phyloP scores from a whole-genome alignment of 2,888 invertebrate species.

The Agrilus biguttatus region DNA sequence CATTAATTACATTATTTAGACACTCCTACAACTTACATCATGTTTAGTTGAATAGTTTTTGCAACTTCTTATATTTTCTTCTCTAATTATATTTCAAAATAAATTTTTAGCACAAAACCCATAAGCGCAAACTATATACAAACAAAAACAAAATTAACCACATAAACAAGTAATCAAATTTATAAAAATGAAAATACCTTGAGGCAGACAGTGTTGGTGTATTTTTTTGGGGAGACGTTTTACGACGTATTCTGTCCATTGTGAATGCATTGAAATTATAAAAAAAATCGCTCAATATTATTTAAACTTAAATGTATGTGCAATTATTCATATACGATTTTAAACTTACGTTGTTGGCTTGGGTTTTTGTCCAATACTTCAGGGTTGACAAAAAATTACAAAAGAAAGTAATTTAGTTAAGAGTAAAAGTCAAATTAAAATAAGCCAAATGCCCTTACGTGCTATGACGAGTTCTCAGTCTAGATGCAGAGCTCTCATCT shows the following conservation, averaged over 20 bases:
- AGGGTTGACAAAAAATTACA: slow-evolving; percentile 12
- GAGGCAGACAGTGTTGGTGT: slow-evolving; percentile 45
- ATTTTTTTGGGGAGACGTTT: slow-evolving; percentile 53
- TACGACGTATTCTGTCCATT: slow-evolving; percentile 53
- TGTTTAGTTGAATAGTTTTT: no score
- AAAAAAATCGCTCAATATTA: slow-evolving; percentile 3
- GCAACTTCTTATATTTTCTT: no score
- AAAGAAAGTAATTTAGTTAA: slow-evolving; percentile 2
- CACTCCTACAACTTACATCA: no score
- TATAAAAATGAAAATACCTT: slow-evolving; percentile 34
- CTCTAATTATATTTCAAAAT: no score
- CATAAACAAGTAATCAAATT: no score
- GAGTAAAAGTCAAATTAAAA: neutral
- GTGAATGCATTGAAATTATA: slow-evolving; percentile 20
- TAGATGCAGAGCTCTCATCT: slow-evolving; percentile 18
- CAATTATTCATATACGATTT: neutral
- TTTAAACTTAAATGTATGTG: neutral
- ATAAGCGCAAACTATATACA: no score
- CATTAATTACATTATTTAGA: no score
- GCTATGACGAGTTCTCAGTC: slow-evolving; percentile 22
- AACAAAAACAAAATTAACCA: no score
- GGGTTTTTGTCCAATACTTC: slow-evolving; percentile 25
- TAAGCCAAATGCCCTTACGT: slow-evolving; percentile 19
- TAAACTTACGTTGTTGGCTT: slow-evolving; percentile 33
- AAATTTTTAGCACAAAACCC: no score